These are phyloP conservation scores for Halocynthia aurantium DNA, from an alignment of 23 tunicate species.

Conservation along the genomic window DNA sequence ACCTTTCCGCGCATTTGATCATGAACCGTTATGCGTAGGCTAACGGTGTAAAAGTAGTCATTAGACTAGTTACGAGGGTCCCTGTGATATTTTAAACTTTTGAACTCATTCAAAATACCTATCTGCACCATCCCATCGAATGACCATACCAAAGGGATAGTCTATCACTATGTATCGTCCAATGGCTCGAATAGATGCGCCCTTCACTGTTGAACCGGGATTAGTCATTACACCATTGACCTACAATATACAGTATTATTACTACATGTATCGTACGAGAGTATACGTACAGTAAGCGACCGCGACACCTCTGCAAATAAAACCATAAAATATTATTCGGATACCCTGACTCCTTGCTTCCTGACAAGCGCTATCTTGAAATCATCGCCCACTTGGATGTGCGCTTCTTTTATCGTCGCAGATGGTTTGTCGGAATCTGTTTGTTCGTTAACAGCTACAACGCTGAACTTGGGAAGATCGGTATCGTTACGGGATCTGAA, in stretches of 20 bases:
- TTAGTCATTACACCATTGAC: constrained; percentile 30
- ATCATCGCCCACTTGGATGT: constrained; percentile 24
- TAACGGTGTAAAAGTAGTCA: not conserved
- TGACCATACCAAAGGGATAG: constrained; percentile 30
- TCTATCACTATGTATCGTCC: constrained; percentile 45
- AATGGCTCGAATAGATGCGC: constrained; percentile 21
- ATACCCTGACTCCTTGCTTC: constrained; percentile 29
- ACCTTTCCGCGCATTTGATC: constrained; percentile 41
- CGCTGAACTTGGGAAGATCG: constrained; percentile 36
- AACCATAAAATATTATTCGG: not conserved
- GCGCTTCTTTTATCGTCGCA: constrained; percentile 32
- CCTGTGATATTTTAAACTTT: too few relatives aligned
- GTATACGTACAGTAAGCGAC: too few relatives aligned
- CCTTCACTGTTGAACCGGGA: constrained; percentile 48
- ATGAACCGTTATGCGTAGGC: constrained; percentile 41
- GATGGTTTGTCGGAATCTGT: constrained; percentile 8
- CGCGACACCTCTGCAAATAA: not conserved
- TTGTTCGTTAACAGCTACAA: constrained; percentile 41
- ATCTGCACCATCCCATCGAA: constrained; percentile 63
- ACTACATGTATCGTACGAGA: not conserved
- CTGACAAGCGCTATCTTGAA: constrained; percentile 5
- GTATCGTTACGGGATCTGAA: not conserved
- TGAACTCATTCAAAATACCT: not conserved
- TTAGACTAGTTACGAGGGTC: not conserved
- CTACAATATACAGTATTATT: not conserved